These are phyloP conservation scores for Crotalus tigris DNA, from an alignment of 2,113 vertebrate species.

Conservation along the genomic window DNA sequence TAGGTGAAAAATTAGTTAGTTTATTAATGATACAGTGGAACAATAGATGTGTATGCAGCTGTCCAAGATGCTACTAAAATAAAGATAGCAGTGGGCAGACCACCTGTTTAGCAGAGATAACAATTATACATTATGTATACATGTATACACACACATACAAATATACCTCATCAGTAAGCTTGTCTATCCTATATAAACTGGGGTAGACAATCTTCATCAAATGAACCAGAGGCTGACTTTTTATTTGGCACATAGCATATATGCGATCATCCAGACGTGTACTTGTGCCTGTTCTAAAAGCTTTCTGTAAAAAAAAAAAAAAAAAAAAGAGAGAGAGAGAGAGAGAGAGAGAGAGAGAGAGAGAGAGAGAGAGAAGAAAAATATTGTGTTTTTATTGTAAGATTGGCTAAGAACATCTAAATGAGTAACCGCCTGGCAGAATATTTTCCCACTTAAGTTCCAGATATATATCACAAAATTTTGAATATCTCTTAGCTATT, in stretches of 20 bases:
- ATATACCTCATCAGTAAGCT: slow-evolving; percentile 87
- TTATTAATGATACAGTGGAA: neutral
- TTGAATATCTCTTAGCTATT: neutral
- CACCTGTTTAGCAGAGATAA: neutral
- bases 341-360: neutral
- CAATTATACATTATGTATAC: neutral
- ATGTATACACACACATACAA: neutral
- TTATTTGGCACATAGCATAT: slow-evolving; percentile 96
- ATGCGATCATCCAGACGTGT: slow-evolving; percentile 94
- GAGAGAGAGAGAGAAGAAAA: neutral
- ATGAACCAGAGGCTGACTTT: slow-evolving; percentile 89
- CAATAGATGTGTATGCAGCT: neutral
- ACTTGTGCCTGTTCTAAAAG: slow-evolving; percentile 87
- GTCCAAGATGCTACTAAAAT: neutral
- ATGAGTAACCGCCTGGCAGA: neutral
- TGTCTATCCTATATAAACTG: slow-evolving; percentile 91
- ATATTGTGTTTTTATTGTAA: neutral
- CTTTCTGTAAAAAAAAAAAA: slow-evolving; percentile 79
- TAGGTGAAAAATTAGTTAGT: neutral
- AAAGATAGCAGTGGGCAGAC: neutral
- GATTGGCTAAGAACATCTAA: no score
- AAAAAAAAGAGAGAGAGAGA: no score
- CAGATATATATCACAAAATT: neutral
- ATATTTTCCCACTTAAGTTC: neutral
- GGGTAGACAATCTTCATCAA: slow-evolving; percentile 92